Conservation (phyloP, 2,797 vertebrate genomes). For the Epinephelus awoara region DNA sequence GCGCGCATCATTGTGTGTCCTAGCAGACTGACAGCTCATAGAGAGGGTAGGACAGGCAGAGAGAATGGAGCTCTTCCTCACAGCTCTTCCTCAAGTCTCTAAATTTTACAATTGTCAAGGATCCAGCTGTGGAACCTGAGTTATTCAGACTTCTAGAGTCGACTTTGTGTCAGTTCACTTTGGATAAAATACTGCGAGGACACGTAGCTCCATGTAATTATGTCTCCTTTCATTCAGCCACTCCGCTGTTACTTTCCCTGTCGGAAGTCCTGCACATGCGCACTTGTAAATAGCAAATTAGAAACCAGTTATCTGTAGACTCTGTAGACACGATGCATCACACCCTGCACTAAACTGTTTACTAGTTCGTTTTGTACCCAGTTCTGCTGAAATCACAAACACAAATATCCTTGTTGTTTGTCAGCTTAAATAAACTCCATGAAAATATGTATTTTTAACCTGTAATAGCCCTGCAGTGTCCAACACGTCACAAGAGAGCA, state of each 20-base stretch:
- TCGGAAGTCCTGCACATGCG: neutral
- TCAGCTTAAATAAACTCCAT: neutral
- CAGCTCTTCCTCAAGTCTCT: neutral
- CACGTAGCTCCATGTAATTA: neutral
- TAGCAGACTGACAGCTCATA: too few relatives aligned
- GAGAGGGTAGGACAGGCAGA: too few relatives aligned
- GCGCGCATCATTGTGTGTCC: too few relatives aligned
- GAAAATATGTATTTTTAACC: neutral
- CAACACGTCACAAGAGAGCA: neutral
- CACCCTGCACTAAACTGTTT: neutral
- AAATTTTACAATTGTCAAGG: neutral
- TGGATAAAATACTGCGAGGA: neutral
- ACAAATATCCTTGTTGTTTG: neutral
- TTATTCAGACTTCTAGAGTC: too few relatives aligned
- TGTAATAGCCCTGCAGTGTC: neutral
- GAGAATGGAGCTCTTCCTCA: too few relatives aligned
- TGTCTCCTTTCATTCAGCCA: neutral
- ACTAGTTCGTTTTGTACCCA: neutral
- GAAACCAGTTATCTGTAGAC: too few relatives aligned
- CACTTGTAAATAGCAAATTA: neutral
- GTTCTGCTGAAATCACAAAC: neutral
- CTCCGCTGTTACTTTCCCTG: neutral
- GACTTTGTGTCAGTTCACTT: neutral
- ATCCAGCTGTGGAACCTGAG: too few relatives aligned
- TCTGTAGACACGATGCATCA: too few relatives aligned